Base-by-base conservation (phyloP, 2,113 vertebrate species). In the Urocitellus parryii region DNA sequence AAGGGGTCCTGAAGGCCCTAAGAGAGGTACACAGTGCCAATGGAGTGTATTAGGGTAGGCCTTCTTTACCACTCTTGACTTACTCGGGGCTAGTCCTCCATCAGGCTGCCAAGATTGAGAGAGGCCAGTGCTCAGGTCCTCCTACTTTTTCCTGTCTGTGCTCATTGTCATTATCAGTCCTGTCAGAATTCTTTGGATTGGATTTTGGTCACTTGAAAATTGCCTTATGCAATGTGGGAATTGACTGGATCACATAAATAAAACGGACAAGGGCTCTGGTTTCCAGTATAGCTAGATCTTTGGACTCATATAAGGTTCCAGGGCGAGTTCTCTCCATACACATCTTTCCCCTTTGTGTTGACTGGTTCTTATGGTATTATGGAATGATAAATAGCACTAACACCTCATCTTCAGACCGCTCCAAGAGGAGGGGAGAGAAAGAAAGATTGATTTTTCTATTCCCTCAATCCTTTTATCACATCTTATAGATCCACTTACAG, bases 201-300 rank as follows among this genome's bases (percentile, higher is more conserved):
- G 56, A 58, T 83, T 94, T 96, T 90, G 53, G 85, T 84, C 53
- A n/a, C 48, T 74, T 82, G 61, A 90, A 92, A 88, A 63, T 76
- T 74, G 61, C 61, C 61, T 90, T 48, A 56, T 13, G 14, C 37
- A 80, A 2, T 22, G 61, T 48, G 24, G 61, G 45, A 63, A 85
- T 3, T 76, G 56, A 67, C 51, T 81, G 84, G 25, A 24, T 58
- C 72, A n/a, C 72, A 4, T 37, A 68, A 87, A 25, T 67, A n/a
- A 79, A 65, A 88, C 78, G 87, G 39, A 22, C 14, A 48, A 82
- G 42, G 11, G 45, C 58, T 77, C 80, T 79, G 29, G 51, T 72
- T 87, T 79, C 51, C 63, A 32, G 76, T n/a, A 34, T 24, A 39
- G 58, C 73, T 88, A 34, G 37, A 80, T 83, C 65, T 48, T 29